Conservation (phyloP, 2,113 vertebrate genomes). For the Rostratula benghalensis region DNA sequence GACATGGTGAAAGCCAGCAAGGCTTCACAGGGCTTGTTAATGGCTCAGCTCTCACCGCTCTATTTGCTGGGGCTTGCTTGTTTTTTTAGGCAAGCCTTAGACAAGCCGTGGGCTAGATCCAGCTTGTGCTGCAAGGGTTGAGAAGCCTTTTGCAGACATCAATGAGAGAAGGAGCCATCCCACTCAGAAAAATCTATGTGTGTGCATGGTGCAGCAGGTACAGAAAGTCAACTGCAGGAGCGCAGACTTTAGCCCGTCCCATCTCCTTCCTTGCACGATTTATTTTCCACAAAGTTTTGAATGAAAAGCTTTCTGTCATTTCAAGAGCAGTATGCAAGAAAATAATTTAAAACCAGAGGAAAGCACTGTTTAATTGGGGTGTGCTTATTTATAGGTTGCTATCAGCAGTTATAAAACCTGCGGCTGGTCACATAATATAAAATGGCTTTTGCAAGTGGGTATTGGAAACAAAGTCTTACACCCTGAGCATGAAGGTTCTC, state of each 20-base stretch:
- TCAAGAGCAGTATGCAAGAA: background rate
- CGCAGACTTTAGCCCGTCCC: background rate
- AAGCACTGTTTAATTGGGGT: background rate
- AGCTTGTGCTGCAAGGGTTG: background rate
- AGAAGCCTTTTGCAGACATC: background rate
- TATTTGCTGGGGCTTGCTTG: background rate
- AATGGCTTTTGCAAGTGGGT: background rate
- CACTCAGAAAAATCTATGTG: background rate
- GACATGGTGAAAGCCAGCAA: background rate
- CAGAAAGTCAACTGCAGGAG: background rate
- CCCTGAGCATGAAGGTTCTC: background rate
- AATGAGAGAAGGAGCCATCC: background rate
- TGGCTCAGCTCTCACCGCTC: background rate
- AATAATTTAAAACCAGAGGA: background rate
- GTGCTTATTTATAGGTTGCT: background rate
- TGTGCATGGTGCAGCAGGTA: background rate
- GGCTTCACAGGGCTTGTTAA: background rate
- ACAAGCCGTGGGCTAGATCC: background rate
- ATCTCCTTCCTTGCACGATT: background rate
- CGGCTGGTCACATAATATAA: background rate
- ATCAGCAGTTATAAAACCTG: background rate
- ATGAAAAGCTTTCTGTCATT: background rate
- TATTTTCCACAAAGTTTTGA: background rate
- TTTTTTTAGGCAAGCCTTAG: background rate
- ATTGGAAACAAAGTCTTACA: background rate